Percentiles rank a stretch among this genome's conserved stretches.
phyloP scores from a whole-genome alignment of 2,113 vertebrate species.

The Callionymus lyra region DNA sequence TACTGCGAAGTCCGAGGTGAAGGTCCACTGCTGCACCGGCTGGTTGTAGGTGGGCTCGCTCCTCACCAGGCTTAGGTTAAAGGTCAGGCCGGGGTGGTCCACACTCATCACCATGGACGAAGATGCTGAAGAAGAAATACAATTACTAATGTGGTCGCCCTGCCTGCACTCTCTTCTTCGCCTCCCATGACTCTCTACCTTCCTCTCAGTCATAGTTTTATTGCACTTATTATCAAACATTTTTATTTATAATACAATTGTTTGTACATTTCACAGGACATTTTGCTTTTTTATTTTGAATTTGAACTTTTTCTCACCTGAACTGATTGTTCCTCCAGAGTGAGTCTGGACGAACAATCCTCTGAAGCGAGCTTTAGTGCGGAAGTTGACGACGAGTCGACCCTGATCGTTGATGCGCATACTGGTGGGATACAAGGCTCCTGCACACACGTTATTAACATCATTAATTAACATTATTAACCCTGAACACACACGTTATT shows the following conservation, averaged over 20 bases:
- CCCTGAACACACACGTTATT: too few relatives aligned
- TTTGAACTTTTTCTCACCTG: too few relatives aligned
- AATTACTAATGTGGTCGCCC: not conserved
- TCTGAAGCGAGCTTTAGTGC: conserved; percentile 83
- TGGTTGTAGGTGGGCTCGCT: conserved; percentile 82
- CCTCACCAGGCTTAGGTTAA: conserved; percentile 78
- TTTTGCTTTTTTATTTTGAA: too few relatives aligned
- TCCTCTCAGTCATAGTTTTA: too few relatives aligned
- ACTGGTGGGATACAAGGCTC: conserved; percentile 86
- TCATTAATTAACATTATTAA: too few relatives aligned
- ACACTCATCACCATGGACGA: conserved; percentile 75
- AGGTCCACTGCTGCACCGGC: conserved; percentile 87
- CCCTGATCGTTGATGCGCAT: conserved; percentile 87
- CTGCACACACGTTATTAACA: conserved; percentile 59
- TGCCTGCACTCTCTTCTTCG: too few relatives aligned
- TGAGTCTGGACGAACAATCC: conserved; percentile 83
- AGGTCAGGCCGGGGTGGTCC: conserved; percentile 78
- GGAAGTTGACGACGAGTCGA: conserved; percentile 86
- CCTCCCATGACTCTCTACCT: too few relatives aligned
- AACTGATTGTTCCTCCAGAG: conserved; percentile 33
- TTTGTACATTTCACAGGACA: too few relatives aligned
- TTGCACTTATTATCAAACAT: too few relatives aligned
- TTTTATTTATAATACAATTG: too few relatives aligned
- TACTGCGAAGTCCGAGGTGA: conserved; percentile 88
- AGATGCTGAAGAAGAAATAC: conserved; percentile 41